Evolutionary conservation across 2,113 vertebrate genomes (phyloP).

Genomic region (Ursus arctos): DNA sequence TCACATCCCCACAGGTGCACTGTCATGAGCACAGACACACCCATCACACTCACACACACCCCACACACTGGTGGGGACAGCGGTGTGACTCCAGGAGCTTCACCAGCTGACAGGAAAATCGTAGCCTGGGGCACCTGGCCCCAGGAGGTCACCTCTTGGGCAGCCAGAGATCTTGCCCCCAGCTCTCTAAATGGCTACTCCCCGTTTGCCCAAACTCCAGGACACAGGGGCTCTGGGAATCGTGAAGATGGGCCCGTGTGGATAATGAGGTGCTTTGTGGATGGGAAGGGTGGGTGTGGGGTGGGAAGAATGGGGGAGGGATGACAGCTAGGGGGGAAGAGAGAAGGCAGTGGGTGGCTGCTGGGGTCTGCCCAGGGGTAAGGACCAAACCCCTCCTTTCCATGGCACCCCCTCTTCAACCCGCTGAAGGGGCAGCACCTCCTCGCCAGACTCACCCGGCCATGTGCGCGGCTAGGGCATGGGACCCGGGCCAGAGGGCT

Average conservation of each 20-base stretch:
- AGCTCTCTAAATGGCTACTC: not conserved
- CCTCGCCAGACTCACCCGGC: no score
- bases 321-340: not conserved
- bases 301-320: not conserved
- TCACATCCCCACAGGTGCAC: not conserved
- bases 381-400: not conserved
- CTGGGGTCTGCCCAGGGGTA: not conserved
- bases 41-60: not conserved
- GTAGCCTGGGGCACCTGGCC: not conserved
- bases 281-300: not conserved
- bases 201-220: not conserved
- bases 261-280: not conserved
- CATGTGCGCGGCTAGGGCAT: fast-evolving
- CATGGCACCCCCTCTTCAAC: not conserved
- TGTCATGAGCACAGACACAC: fast-evolving
- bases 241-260: not conserved
- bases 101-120: not conserved
- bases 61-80: not conserved
- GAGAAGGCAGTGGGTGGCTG: not conserved
- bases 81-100: not conserved
- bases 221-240: not conserved
- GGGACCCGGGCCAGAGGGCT: not conserved
- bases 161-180: not conserved
- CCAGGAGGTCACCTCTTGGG: not conserved
- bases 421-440: not conserved